Evolutionary conservation across 2,888 invertebrate genomes (phyloP).

Genomic region (Drepanosiphum platanoidis): DNA sequence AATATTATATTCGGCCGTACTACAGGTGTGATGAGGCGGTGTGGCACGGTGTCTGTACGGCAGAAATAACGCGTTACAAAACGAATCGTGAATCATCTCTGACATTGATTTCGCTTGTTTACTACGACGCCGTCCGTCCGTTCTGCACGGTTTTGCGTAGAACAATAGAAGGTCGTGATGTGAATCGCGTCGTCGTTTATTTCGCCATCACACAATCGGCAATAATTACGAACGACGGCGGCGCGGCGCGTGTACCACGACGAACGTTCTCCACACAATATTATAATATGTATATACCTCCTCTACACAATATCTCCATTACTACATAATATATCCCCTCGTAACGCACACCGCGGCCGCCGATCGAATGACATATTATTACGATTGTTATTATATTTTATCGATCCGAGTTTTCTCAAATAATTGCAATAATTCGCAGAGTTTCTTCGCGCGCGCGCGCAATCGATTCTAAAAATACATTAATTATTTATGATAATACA

Average conservation of each 20-base stretch:
- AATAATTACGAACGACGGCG: slow-evolving; percentile 21
- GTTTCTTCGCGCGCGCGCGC: no score
- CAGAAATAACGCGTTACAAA: not conserved
- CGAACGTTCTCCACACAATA: no score
- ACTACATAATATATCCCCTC: no score
- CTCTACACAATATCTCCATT: no score
- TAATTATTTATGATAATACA: no score
- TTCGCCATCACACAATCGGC: slow-evolving; percentile 27
- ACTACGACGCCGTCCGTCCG: no score
- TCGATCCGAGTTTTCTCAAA: not conserved
- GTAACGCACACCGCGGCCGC: not conserved
- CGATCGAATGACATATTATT: not conserved
- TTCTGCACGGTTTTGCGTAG: slow-evolving; percentile 31
- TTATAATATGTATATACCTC: no score
- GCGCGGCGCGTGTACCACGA: not conserved
- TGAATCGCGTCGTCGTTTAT: slow-evolving; percentile 34
- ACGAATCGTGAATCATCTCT: slow-evolving; percentile 26
- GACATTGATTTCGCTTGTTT: slow-evolving; percentile 40
- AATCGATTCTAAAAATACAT: no score
- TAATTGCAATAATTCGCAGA: no score
- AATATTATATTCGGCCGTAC: no score
- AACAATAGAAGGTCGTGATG: slow-evolving; percentile 54
- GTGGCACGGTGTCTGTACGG: no score
- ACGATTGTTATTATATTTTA: not conserved
- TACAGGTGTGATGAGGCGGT: no score